Conservation (phyloP, 2,888 invertebrate genomes). For the Tetragonula carbonaria region DNA sequence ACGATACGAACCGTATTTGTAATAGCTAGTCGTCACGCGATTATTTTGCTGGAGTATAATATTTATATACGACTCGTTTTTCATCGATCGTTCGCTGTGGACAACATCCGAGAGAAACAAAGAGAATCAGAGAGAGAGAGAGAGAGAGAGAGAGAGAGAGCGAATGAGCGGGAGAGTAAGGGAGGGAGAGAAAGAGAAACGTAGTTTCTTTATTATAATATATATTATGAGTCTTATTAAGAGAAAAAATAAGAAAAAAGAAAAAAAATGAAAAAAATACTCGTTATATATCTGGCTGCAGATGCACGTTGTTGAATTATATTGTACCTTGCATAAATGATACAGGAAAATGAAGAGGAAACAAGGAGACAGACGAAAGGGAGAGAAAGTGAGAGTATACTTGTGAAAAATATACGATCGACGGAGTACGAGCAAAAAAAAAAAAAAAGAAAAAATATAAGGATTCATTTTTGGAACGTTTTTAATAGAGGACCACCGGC, state of each 20-base stretch:
- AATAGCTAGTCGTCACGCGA: constrained; percentile 61
- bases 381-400: constrained; percentile 9
- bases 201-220: constrained; percentile 48
- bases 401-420: constrained; percentile 30
- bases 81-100: constrained; percentile 60
- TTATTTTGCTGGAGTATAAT: constrained; percentile 60
- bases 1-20: constrained; percentile 57
- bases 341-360: background rate
- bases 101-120: constrained; percentile 36
- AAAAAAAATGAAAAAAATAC: constrained; percentile 33
- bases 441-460: constrained; percentile 6
- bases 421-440: constrained; percentile 33
- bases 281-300: constrained; percentile 54
- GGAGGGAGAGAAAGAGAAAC: constrained; percentile 5
- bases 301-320: constrained; percentile 59
- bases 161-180: background rate
- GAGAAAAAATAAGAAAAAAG: background rate
- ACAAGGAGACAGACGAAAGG: background rate
- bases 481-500: constrained; percentile 64
- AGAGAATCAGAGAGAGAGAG: background rate
- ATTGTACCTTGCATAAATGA: constrained; percentile 47
- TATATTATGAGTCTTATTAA: constrained; percentile 47
- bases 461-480: constrained; percentile 57
- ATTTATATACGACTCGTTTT: constrained; percentile 56
- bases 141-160: constrained; percentile 9